phyloP scores from a whole-genome alignment of 2,888 invertebrate genomes.

The Adelphocoris suturalis region DNA sequence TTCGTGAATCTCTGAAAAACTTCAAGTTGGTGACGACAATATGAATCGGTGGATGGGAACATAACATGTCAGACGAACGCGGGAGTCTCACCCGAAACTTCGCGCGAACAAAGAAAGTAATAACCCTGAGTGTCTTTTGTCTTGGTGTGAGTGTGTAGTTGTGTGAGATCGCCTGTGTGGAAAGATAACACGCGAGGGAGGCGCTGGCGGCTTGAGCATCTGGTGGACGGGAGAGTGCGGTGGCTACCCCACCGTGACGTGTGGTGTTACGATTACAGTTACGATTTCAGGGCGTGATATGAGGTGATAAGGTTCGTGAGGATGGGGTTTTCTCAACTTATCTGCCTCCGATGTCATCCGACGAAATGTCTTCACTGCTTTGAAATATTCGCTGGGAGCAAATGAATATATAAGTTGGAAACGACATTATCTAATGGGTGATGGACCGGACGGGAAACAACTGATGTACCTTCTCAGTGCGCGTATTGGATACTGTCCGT shows the following conservation, averaged over 20 bases:
- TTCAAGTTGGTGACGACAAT: too few relatives aligned
- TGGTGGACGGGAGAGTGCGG: not conserved
- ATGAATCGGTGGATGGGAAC: too few relatives aligned
- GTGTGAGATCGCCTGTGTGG: not conserved
- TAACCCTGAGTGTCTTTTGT: not conserved
- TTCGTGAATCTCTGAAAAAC: too few relatives aligned
- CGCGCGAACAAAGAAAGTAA: not conserved
- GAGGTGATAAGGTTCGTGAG: not conserved
- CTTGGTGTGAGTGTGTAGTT: not conserved
- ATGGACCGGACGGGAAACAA: too few relatives aligned
- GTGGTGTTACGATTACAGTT: not conserved
- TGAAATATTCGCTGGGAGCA: too few relatives aligned
- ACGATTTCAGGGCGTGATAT: not conserved
- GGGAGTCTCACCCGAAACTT: not conserved
- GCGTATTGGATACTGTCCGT: too few relatives aligned
- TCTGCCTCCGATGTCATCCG: not conserved
- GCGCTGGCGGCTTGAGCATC: not conserved
- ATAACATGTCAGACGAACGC: not conserved
- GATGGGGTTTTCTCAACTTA: not conserved
- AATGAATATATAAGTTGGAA: too few relatives aligned
- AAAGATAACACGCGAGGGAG: not conserved
- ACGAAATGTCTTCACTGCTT: too few relatives aligned
- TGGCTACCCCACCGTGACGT: slow-evolving; percentile 6
- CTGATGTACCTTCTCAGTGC: too few relatives aligned
- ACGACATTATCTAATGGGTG: too few relatives aligned